Evolutionary conservation across 2,113 vertebrate genomes (phyloP).

Genomic region (Percopsis transmontana): DNA sequence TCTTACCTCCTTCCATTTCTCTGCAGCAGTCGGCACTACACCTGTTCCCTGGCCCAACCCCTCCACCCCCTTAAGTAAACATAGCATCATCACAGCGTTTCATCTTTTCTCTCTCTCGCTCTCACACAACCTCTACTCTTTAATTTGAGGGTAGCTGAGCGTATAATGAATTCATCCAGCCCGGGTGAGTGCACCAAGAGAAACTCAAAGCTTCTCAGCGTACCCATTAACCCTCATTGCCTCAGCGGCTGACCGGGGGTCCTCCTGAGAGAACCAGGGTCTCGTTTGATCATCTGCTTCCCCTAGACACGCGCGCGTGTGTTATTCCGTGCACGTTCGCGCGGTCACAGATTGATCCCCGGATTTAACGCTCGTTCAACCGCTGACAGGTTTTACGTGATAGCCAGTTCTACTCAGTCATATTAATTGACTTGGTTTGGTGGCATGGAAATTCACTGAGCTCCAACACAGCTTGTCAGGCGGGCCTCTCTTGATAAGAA

Average conservation of each 20-base stretch:
- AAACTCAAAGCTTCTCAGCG: constrained; percentile 35
- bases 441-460: constrained; percentile 61
- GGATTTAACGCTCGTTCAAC: constrained; percentile 3
- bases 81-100: constrained; percentile 33
- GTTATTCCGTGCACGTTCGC: background rate
- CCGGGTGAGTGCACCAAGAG: constrained; percentile 17
- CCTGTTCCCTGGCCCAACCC: constrained; percentile 21
- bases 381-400: constrained; percentile 50
- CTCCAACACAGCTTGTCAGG: background rate
- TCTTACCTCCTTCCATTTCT: constrained; percentile 14
- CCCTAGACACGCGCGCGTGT: constrained; percentile 13
- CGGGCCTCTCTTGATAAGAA: background rate
- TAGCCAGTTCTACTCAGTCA: constrained; percentile 48
- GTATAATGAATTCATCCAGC: constrained; percentile 42
- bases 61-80: constrained; percentile 38
- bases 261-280: constrained; percentile 48
- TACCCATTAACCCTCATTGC: constrained; percentile 58
- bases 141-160: constrained; percentile 10
- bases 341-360: constrained; percentile 47
- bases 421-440: constrained; percentile 64
- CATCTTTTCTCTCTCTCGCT: constrained; percentile 1
- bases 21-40: constrained; percentile 35
- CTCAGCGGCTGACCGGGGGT: constrained; percentile 26
- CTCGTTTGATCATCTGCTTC: constrained; percentile 54
- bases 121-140: background rate